Conservation (phyloP, 2,113 vertebrate genomes). For the Leucopsar rothschildi region DNA sequence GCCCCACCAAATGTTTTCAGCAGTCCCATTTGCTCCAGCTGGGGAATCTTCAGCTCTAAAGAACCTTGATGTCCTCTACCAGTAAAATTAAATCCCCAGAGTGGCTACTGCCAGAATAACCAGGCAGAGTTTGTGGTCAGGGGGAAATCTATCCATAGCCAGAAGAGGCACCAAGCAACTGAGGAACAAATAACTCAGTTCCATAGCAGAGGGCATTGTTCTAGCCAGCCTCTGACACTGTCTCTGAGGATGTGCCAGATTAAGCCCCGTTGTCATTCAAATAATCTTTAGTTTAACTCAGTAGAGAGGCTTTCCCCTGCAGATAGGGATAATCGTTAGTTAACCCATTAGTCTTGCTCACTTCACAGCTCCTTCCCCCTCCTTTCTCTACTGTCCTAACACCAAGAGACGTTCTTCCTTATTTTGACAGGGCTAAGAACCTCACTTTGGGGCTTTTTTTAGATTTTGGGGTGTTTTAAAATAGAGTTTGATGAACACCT, state of each 20-base stretch:
- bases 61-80: neutral
- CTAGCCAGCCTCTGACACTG: neutral
- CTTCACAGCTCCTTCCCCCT: neutral
- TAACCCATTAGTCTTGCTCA: neutral
- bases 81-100: neutral
- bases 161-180: neutral
- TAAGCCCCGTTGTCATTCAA: neutral
- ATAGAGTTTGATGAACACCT: neutral
- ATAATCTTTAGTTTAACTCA: neutral
- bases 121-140: neutral
- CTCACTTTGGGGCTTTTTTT: neutral
- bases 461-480: neutral
- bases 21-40: neutral
- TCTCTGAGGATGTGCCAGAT: accelerated
- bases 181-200: too few relatives aligned
- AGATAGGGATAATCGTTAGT: neutral
- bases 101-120: neutral
- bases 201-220: neutral
- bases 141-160: neutral
- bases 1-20: neutral
- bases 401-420: neutral
- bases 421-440: neutral
- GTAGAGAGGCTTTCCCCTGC: neutral
- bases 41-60: neutral
- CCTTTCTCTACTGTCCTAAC: neutral